Percentiles rank a stretch among this genome's conserved stretches.
phyloP scores from a whole-genome alignment of 30 jellyfish, hydroid and myxozoan genomes.

The Cassiopea andromeda region DNA sequence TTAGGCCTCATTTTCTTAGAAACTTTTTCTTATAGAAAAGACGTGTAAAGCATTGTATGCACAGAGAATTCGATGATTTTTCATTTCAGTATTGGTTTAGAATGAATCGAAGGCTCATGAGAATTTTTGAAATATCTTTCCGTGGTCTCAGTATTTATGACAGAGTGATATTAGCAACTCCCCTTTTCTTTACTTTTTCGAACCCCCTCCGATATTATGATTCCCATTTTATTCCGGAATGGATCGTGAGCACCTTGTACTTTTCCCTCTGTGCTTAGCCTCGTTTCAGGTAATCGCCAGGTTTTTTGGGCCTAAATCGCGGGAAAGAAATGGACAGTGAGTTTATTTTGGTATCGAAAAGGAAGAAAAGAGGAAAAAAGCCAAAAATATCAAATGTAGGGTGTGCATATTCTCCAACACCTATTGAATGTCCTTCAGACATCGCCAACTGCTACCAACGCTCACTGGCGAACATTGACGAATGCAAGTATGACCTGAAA shows the following conservation, averaged over 20 bases:
- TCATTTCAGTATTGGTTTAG: too few relatives aligned
- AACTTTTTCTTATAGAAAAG: too few relatives aligned
- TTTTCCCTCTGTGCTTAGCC: background rate
- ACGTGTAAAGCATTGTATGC: too few relatives aligned
- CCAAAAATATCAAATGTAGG: background rate
- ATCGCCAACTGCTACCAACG: background rate
- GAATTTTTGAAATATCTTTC: too few relatives aligned
- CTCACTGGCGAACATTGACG: background rate
- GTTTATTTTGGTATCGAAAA: slow-evolving; percentile 1
- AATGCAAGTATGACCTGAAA: background rate
- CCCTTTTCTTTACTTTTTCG: too few relatives aligned
- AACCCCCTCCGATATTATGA: too few relatives aligned
- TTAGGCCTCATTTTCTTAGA: too few relatives aligned
- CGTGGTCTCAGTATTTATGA: too few relatives aligned
- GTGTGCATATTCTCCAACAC: background rate
- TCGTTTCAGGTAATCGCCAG: background rate
- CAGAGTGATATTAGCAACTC: too few relatives aligned
- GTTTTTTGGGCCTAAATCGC: background rate
- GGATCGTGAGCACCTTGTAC: background rate
- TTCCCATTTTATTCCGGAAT: background rate
- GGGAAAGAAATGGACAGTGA: slow-evolving; percentile 19
- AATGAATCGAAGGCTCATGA: too few relatives aligned
- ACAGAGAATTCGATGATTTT: too few relatives aligned
- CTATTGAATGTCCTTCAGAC: background rate
- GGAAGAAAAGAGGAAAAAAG: background rate